Evolutionary conservation across 2,113 vertebrate genomes (phyloP), one percentile per base, ranked within the genome.

Genomic region (Campylomormyrus numenius): DNA sequence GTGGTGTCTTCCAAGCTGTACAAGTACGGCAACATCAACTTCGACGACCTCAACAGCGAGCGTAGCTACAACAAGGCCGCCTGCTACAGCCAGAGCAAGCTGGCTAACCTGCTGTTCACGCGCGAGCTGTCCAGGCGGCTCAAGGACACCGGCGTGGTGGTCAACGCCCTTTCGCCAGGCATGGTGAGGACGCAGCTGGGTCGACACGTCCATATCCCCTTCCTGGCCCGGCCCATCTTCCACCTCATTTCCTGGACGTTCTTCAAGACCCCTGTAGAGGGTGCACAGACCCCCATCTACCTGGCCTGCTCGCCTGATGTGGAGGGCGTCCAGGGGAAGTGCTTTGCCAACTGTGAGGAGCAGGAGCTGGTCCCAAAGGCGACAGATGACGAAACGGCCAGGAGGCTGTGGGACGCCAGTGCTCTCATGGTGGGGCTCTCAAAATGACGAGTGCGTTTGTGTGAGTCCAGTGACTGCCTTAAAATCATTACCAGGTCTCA

Each of bases 1-100:
- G 96, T 99, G 0, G 97, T 99, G 66, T 98, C 98, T 88, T 99
- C 98, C 46, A 98, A 98, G 92, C 97, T 99, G 87, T 99, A 99
- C 94, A 99, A 99, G 93, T 97, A 98, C 0, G 98, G 98, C 90
- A 95, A 96, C 89, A 97, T 99, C 94, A 98, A 99, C 94, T 99
- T 99, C 87, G 97, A 98, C 21, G 98, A 99, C 94, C 93, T 98
- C 93, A 98, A 98, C 93, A 98, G 98, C 91, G 98, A 99, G 89
- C 92, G 92, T 13, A 96, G 90, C 93, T 99, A 98, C 92, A 95
- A 97, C 91, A 98, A 97, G 93, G 96, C 97, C 42, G 98, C 97
- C 94, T 97, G 96, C 92, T 99, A 99, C 70, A 98, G 97, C 91
- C 97, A 97, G 90, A 99, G 98, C 93, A 99, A 99, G 92, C 91